Evolutionary conservation across 2,113 vertebrate genomes (phyloP).

Genomic region (Scatophagus argus): DNA sequence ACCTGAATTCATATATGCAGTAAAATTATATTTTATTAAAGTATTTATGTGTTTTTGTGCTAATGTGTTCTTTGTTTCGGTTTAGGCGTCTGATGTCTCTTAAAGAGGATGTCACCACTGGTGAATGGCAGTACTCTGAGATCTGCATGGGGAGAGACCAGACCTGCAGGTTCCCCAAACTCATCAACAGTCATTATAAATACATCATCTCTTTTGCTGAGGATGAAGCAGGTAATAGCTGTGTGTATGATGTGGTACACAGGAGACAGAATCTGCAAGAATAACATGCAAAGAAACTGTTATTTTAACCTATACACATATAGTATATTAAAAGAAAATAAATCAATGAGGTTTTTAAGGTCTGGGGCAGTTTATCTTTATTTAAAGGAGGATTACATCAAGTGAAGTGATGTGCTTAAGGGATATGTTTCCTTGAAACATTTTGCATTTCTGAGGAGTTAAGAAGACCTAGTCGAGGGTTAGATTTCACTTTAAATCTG

Average conservation of each 20-base stretch:
- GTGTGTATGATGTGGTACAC: no score
- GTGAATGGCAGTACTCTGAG: constrained; percentile 85
- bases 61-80: constrained; percentile 19
- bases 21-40: neutral
- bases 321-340: neutral
- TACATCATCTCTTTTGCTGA: constrained; percentile 90
- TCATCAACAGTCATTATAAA: constrained; percentile 86
- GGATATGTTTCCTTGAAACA: neutral
- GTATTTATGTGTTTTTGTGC: constrained; percentile 10
- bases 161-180: constrained; percentile 86
- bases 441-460: neutral
- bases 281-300: neutral
- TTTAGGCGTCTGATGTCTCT: constrained; percentile 87
- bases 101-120: constrained; percentile 78
- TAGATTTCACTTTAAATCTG: constrained; percentile 15
- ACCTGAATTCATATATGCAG: neutral
- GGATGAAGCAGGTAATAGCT: constrained; percentile 86
- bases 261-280: no score
- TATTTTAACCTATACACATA: neutral
- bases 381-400: no score
- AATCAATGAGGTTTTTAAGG: neutral
- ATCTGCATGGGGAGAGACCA: constrained; percentile 85
- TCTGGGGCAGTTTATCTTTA: neutral
- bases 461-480: neutral
- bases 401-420: neutral